These are phyloP conservation scores for Drosophila anomelani DNA, from an alignment of 2,888 invertebrate species.

Conservation along the genomic window DNA sequence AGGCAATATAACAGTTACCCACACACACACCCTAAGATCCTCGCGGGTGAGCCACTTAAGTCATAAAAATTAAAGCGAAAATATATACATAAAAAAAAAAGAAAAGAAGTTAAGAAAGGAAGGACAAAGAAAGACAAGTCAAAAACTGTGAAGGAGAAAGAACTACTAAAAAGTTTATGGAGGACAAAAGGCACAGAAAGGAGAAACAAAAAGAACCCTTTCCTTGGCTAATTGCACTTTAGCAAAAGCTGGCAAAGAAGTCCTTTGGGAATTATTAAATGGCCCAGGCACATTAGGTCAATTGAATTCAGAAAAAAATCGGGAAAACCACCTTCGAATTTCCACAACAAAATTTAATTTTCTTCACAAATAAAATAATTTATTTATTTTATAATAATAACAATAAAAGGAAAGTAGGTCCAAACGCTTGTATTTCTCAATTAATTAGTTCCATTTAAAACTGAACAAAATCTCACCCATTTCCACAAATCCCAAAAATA, in stretches of 20 bases:
- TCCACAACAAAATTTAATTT: not conserved
- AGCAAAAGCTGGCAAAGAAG: not conserved
- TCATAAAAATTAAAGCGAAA: conserved; percentile 71
- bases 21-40: conserved; percentile 27
- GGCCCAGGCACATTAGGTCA: not conserved
- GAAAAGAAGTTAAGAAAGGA: conserved; percentile 15
- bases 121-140: conserved; percentile 11
- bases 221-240: conserved; percentile 4
- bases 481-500: not conserved
- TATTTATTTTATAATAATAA: not conserved
- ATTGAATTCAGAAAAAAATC: not conserved
- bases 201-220: not conserved
- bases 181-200: not conserved
- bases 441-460: not conserved
- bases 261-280: conserved; percentile 1
- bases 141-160: conserved; percentile 5
- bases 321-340: not conserved
- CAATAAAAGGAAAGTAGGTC: not conserved
- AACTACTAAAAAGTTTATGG: conserved; percentile 23
- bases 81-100: conserved; percentile 14
- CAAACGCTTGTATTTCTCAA: not conserved
- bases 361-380: not conserved
- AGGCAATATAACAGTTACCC: conserved; percentile 72
- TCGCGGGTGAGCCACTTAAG: conserved; percentile 62
- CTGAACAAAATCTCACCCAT: not conserved